A percentile compares a stretch with the other conserved stretches of the same genome.
Conservation (phyloP, 1,140 invertebrate genomes). For the Ceratosolen solmsi region DNA sequence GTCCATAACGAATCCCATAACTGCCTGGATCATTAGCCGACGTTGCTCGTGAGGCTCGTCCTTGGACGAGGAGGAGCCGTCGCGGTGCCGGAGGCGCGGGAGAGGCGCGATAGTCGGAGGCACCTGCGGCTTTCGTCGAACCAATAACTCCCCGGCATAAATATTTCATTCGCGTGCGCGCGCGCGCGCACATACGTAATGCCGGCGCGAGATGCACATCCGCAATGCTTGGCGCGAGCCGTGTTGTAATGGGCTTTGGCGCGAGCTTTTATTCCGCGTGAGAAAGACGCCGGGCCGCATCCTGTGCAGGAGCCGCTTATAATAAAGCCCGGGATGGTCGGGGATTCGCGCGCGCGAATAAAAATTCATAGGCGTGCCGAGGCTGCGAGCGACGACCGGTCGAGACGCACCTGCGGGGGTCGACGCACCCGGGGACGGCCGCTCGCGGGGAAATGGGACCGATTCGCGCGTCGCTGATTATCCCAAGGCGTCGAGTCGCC, state of each 20-base stretch:
- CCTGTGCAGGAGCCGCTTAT: slow-evolving; percentile 52
- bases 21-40: slow-evolving; percentile 49
- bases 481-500: neutral
- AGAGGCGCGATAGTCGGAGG: neutral
- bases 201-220: slow-evolving; percentile 56
- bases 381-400: slow-evolving; percentile 37
- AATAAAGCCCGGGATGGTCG: slow-evolving; percentile 15
- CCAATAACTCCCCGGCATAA: slow-evolving; percentile 61
- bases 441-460: neutral
- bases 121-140: slow-evolving; percentile 56
- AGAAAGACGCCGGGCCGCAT: slow-evolving; percentile 57
- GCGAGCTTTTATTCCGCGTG: slow-evolving; percentile 58
- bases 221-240: slow-evolving; percentile 53
- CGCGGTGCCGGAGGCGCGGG: neutral
- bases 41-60: slow-evolving; percentile 50
- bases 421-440: neutral
- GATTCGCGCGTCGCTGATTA: neutral
- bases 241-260: neutral
- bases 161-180: slow-evolving; percentile 62
- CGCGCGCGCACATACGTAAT: slow-evolving; percentile 56
- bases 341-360: slow-evolving; percentile 49
- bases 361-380: slow-evolving; percentile 58
- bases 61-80: slow-evolving; percentile 49
- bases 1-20: slow-evolving; percentile 6
- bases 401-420: slow-evolving; percentile 37